Conservation (phyloP, 1,140 invertebrate species). For the Pseudomyrmex flavicornis region DNA sequence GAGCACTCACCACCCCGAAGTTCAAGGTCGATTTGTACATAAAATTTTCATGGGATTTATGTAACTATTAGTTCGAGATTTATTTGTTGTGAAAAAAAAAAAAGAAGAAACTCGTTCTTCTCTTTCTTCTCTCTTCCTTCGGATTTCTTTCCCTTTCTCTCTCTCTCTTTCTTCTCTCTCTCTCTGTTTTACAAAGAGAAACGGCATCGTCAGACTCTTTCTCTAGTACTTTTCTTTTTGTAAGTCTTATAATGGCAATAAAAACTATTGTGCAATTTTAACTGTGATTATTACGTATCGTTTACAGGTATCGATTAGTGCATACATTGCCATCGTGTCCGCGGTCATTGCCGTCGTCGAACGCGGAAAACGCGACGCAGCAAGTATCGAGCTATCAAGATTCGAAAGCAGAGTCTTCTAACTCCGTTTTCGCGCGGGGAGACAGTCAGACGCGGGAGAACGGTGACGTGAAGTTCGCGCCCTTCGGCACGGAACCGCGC, state of each 20-base stretch:
- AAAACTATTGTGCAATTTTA: neutral
- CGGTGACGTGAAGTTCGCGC: neutral
- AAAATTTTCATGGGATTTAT: neutral
- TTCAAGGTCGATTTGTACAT: constrained; percentile 16
- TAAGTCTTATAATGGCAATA: neutral
- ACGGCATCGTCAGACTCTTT: no score
- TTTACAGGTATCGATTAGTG: constrained; percentile 19
- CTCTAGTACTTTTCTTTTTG: neutral
- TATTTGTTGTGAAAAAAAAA: neutral
- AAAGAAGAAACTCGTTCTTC: no score
- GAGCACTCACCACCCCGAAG: neutral
- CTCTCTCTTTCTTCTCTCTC: no score
- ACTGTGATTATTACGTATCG: neutral
- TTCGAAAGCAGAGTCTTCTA: neutral
- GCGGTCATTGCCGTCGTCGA: neutral
- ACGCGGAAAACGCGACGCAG: neutral
- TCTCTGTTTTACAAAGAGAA: no score
- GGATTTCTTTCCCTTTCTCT: no score
- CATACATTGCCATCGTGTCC: neutral
- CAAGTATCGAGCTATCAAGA: neutral
- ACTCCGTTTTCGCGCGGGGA: constrained; percentile 1
- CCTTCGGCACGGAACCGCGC: neutral
- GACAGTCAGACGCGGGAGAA: neutral
- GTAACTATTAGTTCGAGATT: neutral
- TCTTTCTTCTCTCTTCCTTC: no score